Base-by-base conservation (phyloP, 2,113 vertebrate genomes). In the Deroptyus accipitrinus region DNA sequence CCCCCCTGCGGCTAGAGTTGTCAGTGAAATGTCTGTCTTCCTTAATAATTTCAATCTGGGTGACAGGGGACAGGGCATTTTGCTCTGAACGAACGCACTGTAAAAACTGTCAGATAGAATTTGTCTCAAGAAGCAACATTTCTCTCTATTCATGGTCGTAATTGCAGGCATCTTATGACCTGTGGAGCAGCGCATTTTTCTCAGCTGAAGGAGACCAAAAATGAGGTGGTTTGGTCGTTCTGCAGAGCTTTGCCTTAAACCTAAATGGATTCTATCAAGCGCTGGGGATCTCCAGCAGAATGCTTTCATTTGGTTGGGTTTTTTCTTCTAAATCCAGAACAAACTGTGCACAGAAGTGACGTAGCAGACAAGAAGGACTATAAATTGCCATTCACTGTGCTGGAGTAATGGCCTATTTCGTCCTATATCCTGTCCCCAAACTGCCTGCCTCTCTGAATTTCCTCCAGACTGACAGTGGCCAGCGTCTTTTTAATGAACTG, bases 1-100 rank as follows among this genome's bases (percentile, higher is more conserved):
- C 94, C 77, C 74, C 96, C 97, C 91, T 4, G 88, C 82, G 97
- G 96, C 91, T 83, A 95, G 92, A 68, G 88, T 91, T 97, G 94
- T 96, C 90, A 97, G 91, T 87, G 90, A 96, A 96, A 97, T 94
- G 95, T 98, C 96, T 96, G 96, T 97, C 97, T 97, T 94, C 83
- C 97, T 97, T 97, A 97, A 96, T 97, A 97, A 98, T 98, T 97
- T 98, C 97, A 97, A 96, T 96, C 94, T 73, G 95, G 96, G 95
- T 96, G 97, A 97, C 96, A 97, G 91, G 79, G 93, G 93, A 96
- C 96, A 95, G 95, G 95, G 95, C 95, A 97, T 98, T 98, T 97
- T 96, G 97, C 96, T 97, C 94, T 83, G 84, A 96, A 96, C 96
- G 94, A 97, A 97, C 93, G 93, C 88, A 96, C 96, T 96, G 88